Evolutionary conservation across 2,888 invertebrate species (phyloP), one percentile per base, ranked within the genome.

Genomic region (Epinotia nisella): DNA sequence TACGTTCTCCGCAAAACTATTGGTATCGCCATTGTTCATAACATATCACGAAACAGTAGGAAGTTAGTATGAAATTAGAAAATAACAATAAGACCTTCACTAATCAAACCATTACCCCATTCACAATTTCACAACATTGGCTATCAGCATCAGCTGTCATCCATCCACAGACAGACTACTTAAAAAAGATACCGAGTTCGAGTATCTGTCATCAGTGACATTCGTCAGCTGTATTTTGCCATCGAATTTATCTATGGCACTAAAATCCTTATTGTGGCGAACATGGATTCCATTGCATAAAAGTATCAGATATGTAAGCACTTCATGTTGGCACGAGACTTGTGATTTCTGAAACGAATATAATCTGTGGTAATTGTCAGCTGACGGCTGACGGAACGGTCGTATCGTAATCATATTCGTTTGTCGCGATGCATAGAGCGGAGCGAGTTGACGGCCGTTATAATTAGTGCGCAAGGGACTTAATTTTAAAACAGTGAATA

Each of bases 1-100:
- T 85, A 90, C 15, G 87, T 82, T 80, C 90, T 87, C 82, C 87
- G 87, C 76, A 92, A 80, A 76, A 84, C 86, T 81, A 88, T 76
- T 60, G 90, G 86, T 90, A 92, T 90, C 77, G 41, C 69, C 60
- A 45, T 74, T 70, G 55, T 72, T 49, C 51, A 51, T 66, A 64
- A 4, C 65, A 60, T 68, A 60, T 19, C 55, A 70, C 51, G 56
- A 53, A 29, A 59, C 41, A 13, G 39, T 24, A 21, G 15, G 9
- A 17, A 15, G n/a, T 41, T 39, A 60, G 49, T 45, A 55, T 17
- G 10, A 13, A 35, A 55, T 60, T n/a, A 51, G 51, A 68, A 64
- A 73, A 65, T 39, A 53, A 55, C 13, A 53, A 55, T 24, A 68
- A 17, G 21, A 35, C 61, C 67, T 68, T 69, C 68, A 65, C 24